Conservation (phyloP, 2,888 invertebrate genomes). For the Ametastegia equiseti region DNA sequence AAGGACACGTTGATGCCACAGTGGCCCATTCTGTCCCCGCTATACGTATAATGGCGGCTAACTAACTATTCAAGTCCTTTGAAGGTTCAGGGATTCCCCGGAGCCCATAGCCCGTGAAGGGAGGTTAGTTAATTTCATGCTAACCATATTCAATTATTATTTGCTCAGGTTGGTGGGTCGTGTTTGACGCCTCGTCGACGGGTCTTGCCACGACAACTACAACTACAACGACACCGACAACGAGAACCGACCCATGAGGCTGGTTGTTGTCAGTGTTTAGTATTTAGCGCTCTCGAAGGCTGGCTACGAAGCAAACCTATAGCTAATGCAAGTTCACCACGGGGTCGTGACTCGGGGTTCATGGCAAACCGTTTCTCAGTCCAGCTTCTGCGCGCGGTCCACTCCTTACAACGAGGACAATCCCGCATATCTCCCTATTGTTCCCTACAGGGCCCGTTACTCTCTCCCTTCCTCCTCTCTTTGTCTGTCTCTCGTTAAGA, state of each 20-base stretch:
- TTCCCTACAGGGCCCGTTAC: no score
- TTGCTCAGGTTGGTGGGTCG: slow-evolving; percentile 44
- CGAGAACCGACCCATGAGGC: background rate
- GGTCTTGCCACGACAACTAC: background rate
- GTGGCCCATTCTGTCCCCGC: slow-evolving; percentile 19
- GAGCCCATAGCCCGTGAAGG: slow-evolving; percentile 21
- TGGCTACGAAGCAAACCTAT: background rate
- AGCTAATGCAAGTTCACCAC: background rate
- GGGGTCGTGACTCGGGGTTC: slow-evolving; percentile 11
- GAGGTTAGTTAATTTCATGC: slow-evolving; percentile 46
- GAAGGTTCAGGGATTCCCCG: slow-evolving; percentile 40
- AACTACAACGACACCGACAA: background rate
- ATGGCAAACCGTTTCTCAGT: background rate
- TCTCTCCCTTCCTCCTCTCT: background rate
- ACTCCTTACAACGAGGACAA: background rate
- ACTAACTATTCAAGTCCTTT: slow-evolving; percentile 46
- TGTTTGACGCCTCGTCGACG: slow-evolving; percentile 43
- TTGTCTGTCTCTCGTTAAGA: slow-evolving; percentile 30
- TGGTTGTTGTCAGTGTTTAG: slow-evolving; percentile 32
- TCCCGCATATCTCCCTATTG: background rate
- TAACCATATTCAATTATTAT: slow-evolving; percentile 47
- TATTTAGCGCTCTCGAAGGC: background rate
- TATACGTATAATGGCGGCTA: slow-evolving; percentile 37
- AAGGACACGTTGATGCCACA: background rate
- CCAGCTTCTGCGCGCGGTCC: background rate